Percentiles rank a stretch among this genome's conserved stretches.
These are phyloP conservation scores for Hafferia zeledoni DNA, from an alignment of 2,797 vertebrate genomes.

Conservation along the genomic window DNA sequence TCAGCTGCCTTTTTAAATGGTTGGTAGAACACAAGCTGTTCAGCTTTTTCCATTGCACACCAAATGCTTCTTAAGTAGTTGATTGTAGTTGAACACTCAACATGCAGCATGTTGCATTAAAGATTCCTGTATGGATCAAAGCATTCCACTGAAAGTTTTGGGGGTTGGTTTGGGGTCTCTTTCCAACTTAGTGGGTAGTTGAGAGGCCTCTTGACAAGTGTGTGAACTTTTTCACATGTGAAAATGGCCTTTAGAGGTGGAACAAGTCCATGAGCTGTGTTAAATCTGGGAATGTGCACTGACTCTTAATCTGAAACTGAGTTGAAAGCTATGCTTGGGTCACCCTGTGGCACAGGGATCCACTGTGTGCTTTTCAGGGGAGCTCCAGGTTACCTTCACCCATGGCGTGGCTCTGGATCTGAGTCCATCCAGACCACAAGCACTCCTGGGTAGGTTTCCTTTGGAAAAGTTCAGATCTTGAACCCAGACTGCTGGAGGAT, in stretches of 20 bases:
- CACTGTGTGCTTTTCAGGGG: background rate
- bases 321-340: background rate
- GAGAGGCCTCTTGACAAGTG: constrained; percentile 46
- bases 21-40: constrained; percentile 11
- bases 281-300: background rate
- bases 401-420: fast-evolving
- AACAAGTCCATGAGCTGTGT: background rate
- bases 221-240: constrained; percentile 19
- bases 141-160: constrained; percentile 60
- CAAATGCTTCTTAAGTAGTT: constrained; percentile 36
- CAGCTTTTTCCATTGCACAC: background rate
- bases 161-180: background rate
- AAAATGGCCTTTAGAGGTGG: background rate
- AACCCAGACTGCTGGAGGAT: fast-evolving
- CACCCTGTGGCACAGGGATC: background rate
- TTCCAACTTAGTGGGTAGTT: constrained; percentile 47
- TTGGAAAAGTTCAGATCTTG: fast-evolving
- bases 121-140: constrained; percentile 26
- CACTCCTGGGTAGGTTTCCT: fast-evolving
- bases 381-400: background rate
- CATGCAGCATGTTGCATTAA: constrained; percentile 41
- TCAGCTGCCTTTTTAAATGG: background rate
- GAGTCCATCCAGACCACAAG: background rate
- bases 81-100: constrained; percentile 43
- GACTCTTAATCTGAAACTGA: background rate